Evolutionary conservation across 2,888 invertebrate genomes (phyloP).

Genomic region (Apamea epomidion): DNA sequence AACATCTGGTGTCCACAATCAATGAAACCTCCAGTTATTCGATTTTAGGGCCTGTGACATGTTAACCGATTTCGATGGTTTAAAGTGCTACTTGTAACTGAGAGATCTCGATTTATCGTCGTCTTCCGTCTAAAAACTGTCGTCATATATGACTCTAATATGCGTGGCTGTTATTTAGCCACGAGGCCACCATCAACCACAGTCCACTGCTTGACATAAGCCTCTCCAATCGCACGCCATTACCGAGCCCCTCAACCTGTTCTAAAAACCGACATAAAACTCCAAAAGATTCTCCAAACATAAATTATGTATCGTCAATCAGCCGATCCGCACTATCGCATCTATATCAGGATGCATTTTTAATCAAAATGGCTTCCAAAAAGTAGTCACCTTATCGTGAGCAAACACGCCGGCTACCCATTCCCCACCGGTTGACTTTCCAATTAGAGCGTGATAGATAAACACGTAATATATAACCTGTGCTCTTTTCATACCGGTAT

Average conservation of each 20-base stretch:
- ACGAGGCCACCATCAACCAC: neutral
- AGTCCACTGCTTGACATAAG: neutral
- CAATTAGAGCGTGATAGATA: conserved; percentile 64
- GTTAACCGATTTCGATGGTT: neutral
- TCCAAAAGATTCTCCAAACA: neutral
- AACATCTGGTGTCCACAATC: conserved; percentile 21
- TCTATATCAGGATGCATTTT: conserved; percentile 61
- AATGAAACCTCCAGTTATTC: neutral
- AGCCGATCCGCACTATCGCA: conserved; percentile 48
- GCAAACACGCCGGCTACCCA: conserved; percentile 48
- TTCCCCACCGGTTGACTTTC: conserved; percentile 63
- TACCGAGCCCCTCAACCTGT: neutral
- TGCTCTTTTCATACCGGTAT: conserved; percentile 21
- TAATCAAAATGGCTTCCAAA: conserved; percentile 61
- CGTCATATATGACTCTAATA: neutral
- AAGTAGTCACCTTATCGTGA: conserved; percentile 55
- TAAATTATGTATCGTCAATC: conserved; percentile 12
- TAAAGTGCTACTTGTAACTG: neutral
- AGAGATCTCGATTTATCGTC: neutral
- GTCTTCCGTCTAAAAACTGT: neutral
- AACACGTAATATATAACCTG: conserved; percentile 47
- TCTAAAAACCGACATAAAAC: neutral
- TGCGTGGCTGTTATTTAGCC: neutral
- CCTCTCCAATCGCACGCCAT: too few relatives aligned
- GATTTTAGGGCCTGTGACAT: neutral